A percentile compares a stretch with the other conserved stretches of the same genome.
Conservation (phyloP, 2,113 vertebrate genomes). For the Tetrax tetrax region DNA sequence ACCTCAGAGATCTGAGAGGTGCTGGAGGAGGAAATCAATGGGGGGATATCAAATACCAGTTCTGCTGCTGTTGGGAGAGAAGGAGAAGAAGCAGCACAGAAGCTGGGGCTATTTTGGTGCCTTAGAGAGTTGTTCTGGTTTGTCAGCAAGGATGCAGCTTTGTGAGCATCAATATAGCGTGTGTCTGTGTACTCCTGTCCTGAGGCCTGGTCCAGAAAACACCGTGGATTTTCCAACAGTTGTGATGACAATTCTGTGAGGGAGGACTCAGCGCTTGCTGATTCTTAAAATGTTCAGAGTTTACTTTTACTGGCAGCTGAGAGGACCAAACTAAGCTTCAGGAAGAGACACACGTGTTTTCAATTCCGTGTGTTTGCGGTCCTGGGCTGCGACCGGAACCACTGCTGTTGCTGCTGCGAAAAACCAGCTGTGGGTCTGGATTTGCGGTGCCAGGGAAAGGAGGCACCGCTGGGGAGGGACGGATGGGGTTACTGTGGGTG, state of each 20-base stretch:
- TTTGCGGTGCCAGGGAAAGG: not conserved
- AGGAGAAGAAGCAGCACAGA: not conserved
- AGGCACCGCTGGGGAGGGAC: not conserved
- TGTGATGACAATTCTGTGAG: not conserved
- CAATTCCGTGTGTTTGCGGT: not conserved
- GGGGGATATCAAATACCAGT: not conserved
- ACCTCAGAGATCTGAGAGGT: not conserved
- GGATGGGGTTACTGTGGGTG: not conserved
- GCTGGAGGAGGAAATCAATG: not conserved
- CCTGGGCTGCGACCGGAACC: not conserved
- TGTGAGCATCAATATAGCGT: not conserved
- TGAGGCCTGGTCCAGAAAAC: not conserved
- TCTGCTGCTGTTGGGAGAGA: not conserved
- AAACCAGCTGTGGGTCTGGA: not conserved
- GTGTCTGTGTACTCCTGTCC: not conserved
- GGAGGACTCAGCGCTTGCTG: not conserved
- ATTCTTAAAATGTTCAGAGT: not conserved
- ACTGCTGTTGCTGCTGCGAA: not conserved
- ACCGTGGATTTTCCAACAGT: not conserved
- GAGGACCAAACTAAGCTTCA: not conserved
- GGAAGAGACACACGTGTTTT: not conserved
- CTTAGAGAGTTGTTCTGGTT: not conserved
- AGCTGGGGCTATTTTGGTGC: not conserved
- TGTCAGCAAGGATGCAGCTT: not conserved
- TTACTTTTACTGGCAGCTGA: not conserved